phyloP scores from a whole-genome alignment of 2,888 invertebrate genomes.

The Lepidochrysops patricia region DNA sequence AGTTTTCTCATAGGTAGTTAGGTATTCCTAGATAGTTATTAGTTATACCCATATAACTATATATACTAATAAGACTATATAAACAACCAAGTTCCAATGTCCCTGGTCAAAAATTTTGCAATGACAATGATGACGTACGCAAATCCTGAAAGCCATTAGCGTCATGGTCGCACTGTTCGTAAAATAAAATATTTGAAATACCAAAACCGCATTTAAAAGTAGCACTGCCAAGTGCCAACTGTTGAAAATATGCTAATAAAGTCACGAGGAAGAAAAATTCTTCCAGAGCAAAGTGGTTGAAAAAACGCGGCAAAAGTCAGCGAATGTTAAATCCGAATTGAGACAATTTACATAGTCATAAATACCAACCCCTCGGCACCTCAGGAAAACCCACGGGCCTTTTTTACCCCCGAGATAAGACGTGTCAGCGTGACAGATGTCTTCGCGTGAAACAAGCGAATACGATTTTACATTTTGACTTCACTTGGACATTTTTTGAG shows the following conservation, averaged over 20 bases:
- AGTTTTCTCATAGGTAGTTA: too few relatives aligned
- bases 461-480: constrained; percentile 26
- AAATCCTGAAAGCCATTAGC: too few relatives aligned
- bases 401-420: constrained; percentile 61
- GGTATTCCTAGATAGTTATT: too few relatives aligned
- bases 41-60: too few relatives aligned
- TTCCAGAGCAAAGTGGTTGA: constrained; percentile 5
- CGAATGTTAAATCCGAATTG: constrained; percentile 52
- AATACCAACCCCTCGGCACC: constrained; percentile 48
- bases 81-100: too few relatives aligned
- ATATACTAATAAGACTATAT: too few relatives aligned
- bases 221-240: not conserved
- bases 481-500: not conserved
- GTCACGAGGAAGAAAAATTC: constrained; percentile 6
- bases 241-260: not conserved
- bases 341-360: constrained; percentile 71
- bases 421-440: constrained; percentile 68
- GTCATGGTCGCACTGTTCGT: too few relatives aligned
- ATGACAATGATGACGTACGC: too few relatives aligned
- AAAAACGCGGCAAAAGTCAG: constrained; percentile 34
- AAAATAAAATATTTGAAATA: too few relatives aligned
- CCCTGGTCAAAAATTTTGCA: too few relatives aligned
- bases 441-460: constrained; percentile 56
- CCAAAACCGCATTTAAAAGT: too few relatives aligned
- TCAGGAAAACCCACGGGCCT: constrained; percentile 43